These are phyloP conservation scores for Corynorhinus townsendii DNA, from an alignment of 2,113 vertebrate species.

Conservation along the genomic window DNA sequence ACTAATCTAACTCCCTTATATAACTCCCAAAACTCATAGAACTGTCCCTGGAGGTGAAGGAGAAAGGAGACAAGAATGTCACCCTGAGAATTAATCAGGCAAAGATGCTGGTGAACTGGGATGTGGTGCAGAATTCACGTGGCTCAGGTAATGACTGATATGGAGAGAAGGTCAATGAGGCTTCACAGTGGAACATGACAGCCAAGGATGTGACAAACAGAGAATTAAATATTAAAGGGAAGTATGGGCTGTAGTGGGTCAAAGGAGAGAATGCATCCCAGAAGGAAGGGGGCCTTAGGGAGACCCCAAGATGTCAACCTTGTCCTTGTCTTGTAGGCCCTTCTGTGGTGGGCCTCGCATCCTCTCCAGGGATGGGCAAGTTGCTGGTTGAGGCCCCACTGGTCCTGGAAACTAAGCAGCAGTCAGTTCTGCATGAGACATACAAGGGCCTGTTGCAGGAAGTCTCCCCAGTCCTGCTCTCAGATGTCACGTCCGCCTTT, in stretches of 20 bases:
- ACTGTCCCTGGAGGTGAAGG: conserved; percentile 64
- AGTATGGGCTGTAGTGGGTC: neutral
- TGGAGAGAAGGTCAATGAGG: neutral
- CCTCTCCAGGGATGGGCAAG: conserved; percentile 66
- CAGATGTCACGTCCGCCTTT: conserved; percentile 74
- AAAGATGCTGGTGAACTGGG: conserved; percentile 73
- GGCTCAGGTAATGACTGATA: conserved; percentile 58
- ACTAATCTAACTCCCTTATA: neutral
- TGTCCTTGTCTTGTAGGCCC: neutral
- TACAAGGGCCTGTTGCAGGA: neutral
- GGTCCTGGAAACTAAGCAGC: neutral
- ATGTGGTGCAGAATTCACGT: conserved; percentile 66
- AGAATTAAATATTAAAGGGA: neutral
- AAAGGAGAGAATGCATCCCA: neutral
- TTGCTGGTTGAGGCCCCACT: conserved; percentile 58
- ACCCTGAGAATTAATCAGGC: conserved; percentile 55
- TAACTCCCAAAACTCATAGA: conserved; percentile 64
- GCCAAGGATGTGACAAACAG: neutral
- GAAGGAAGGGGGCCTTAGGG: neutral
- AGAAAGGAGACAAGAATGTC: neutral
- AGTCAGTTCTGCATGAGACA: neutral
- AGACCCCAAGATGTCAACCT: neutral
- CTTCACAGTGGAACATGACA: neutral
- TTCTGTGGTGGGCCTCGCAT: conserved; percentile 72
- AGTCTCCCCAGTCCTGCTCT: conserved; percentile 72